A percentile compares a stretch with the other conserved stretches of the same genome.
Conservation (phyloP, 2,113 vertebrate genomes). For the Uria aalge region DNA sequence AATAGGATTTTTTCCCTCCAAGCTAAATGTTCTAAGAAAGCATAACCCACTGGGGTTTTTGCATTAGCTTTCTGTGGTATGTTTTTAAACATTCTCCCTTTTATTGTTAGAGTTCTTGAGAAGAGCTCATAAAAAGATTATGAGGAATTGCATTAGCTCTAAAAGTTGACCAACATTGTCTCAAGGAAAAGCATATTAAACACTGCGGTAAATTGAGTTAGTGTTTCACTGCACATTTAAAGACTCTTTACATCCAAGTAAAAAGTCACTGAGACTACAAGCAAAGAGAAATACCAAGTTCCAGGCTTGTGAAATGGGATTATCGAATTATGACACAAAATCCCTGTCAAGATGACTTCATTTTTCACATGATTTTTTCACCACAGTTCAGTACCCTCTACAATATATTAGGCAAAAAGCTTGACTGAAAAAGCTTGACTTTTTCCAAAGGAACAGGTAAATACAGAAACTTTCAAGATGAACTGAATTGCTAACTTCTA, state of each 20-base stretch:
- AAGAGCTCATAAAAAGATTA: background rate
- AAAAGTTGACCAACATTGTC: background rate
- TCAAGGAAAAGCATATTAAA: background rate
- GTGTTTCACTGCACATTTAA: background rate
- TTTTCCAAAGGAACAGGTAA: background rate
- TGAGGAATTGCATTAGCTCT: background rate
- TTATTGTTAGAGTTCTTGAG: background rate
- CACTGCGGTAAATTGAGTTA: background rate
- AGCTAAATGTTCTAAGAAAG: background rate
- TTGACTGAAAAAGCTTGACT: background rate
- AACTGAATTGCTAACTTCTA: background rate
- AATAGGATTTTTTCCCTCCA: background rate
- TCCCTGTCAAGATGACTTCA: background rate
- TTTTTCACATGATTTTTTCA: background rate
- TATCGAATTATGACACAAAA: background rate
- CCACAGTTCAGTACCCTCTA: background rate
- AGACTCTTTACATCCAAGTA: background rate
- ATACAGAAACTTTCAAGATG: background rate
- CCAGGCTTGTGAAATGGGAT: background rate
- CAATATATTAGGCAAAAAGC: background rate
- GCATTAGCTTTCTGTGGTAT: background rate
- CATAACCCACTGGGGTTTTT: background rate
- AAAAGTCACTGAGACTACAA: background rate
- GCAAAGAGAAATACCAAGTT: background rate
- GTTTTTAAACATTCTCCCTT: background rate